Evolutionary conservation across 2,888 invertebrate genomes (phyloP), one percentile per base, ranked within the genome.

Genomic region (Caenorhabditis macrosperma): DNA sequence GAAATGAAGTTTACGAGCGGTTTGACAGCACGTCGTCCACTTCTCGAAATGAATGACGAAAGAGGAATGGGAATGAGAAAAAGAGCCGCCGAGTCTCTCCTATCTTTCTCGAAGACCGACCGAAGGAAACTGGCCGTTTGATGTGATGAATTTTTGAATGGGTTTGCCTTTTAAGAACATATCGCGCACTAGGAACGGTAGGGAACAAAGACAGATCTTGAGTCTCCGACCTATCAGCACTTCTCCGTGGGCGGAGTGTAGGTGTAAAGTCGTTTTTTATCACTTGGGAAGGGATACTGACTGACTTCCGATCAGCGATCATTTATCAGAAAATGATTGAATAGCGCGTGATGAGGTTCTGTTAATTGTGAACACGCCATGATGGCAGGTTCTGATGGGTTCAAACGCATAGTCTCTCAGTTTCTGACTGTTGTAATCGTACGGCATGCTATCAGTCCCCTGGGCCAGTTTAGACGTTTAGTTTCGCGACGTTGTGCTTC

Each of bases 51-150:
- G 17, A 35, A 54, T 54, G 17, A 26, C 20, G 15, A 30, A 59
- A 59, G n/a, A n/a, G n/a, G 30, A 63, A 61, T 61, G 22, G 33
- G 15, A 44, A n/a, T n/a, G 26, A n/a, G 15, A 17, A 26, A n/a
- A 44, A 26, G 24, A 44, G 28, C 20, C 48, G 20, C 22, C 3
- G 30, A 52, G 26, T 15, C 33, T 10, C 15, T 38, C 20, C 15
- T 5, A 17, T 17, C 20, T 44, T 44, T n/a, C n/a, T n/a, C n/a
- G n/a, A n/a, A n/a, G n/a, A n/a, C n/a, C n/a, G n/a, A n/a, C n/a
- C n/a, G n/a, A n/a, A n/a, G n/a, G n/a, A n/a, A n/a, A n/a, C n/a
- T n/a, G n/a, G n/a, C n/a, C n/a, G n/a, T n/a, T n/a, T n/a, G n/a
- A n/a, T n/a, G n/a, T n/a, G n/a, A n/a, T n/a, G n/a, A n/a, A n/a